Percentiles rank a stretch among this genome's conserved stretches.
Conservation (phyloP, 2,888 invertebrate species). For the Ferrisia virgata region DNA sequence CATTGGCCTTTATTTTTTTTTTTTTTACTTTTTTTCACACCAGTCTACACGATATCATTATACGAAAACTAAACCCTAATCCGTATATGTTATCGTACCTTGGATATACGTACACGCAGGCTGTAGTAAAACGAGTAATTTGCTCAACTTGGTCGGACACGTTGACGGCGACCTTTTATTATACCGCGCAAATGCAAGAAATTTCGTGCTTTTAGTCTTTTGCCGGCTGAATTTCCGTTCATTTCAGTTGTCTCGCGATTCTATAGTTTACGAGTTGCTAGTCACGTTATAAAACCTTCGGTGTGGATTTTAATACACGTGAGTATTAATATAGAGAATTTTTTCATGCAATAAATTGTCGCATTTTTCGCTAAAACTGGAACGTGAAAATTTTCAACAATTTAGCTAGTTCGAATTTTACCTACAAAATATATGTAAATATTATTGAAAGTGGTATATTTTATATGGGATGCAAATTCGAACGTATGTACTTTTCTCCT, state of each 20-base stretch:
- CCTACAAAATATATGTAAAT: background rate
- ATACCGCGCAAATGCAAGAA: slow-evolving; percentile 10
- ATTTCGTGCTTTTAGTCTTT: slow-evolving; percentile 2
- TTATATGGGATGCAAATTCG: background rate
- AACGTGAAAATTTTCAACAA: background rate
- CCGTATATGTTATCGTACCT: background rate
- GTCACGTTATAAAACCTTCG: background rate
- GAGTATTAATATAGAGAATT: no score
- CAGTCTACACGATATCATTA: background rate
- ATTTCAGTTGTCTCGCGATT: slow-evolving; percentile 15
- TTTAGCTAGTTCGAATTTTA: background rate
- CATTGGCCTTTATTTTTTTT: background rate
- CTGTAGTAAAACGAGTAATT: background rate
- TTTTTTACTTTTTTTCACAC: background rate
- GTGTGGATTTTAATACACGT: background rate
- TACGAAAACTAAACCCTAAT: background rate
- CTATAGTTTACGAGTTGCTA: background rate
- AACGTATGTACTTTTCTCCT: background rate
- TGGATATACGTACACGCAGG: background rate
- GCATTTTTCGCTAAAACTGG: background rate
- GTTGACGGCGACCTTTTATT: background rate
- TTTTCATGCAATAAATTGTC: background rate
- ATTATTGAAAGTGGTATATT: background rate
- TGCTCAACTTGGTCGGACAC: background rate
- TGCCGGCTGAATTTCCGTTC: slow-evolving; percentile 6